Conservation (phyloP, 2,888 invertebrate species). For the Synergus itoensis region DNA sequence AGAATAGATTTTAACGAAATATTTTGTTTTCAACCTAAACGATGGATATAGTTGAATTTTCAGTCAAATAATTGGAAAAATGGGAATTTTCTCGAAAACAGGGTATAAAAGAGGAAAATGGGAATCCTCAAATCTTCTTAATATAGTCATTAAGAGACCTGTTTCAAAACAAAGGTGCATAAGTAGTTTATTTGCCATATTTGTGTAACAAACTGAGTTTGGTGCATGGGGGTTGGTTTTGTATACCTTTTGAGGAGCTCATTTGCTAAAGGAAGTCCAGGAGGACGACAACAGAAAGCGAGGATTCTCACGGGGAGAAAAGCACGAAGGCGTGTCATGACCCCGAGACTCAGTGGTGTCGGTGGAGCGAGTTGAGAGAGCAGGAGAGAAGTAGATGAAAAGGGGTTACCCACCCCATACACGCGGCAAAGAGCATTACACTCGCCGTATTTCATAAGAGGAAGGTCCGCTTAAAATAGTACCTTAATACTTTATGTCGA, state of each 20-base stretch:
- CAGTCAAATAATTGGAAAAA: too few species aligned
- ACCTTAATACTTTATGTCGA: conserved; percentile 54
- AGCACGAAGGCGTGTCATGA: conserved; percentile 48
- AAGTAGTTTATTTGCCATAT: background rate
- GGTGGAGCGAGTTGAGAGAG: conserved; percentile 2
- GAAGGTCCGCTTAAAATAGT: conserved; percentile 52
- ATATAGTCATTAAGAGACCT: background rate
- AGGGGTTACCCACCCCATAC: conserved; percentile 45
- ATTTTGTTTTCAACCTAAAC: too few species aligned
- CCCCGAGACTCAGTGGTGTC: conserved; percentile 16
- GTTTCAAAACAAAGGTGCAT: background rate
- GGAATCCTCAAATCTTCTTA: background rate
- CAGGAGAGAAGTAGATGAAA: conserved; percentile 44
- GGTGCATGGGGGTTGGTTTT: background rate
- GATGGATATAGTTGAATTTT: too few species aligned
- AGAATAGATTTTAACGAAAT: too few species aligned
- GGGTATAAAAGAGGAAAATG: too few species aligned
- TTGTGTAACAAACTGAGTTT: background rate
- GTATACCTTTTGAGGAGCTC: conserved; percentile 38
- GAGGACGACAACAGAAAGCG: conserved; percentile 39
- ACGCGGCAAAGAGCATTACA: conserved; percentile 48
- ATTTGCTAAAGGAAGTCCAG: conserved; percentile 48
- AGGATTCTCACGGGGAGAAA: conserved; percentile 42
- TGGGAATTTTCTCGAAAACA: too few species aligned
- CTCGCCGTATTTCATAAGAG: conserved; percentile 50